Conservation (phyloP, 2,113 vertebrate species). For the Indicator maculatus region DNA sequence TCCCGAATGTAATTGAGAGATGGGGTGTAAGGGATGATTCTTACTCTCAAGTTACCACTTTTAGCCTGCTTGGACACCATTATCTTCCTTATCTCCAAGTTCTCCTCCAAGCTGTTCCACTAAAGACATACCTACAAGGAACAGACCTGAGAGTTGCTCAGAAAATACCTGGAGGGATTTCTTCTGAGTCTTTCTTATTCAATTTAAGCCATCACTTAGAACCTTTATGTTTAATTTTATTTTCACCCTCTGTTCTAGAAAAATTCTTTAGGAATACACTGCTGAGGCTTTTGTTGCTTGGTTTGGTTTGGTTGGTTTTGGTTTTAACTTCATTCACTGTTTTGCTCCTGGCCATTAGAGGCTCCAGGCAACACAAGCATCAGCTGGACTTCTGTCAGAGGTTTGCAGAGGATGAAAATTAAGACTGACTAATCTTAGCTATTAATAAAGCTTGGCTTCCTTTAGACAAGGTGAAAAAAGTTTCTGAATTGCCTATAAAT, state of each 20-base stretch:
- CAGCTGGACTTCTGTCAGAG: background rate
- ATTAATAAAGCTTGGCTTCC: background rate
- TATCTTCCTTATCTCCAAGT: background rate
- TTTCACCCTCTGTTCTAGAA: background rate
- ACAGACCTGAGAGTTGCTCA: background rate
- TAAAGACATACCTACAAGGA: background rate
- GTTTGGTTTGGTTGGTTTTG: too few species aligned
- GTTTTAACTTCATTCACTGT: background rate
- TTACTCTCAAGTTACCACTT: background rate
- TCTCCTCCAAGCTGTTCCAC: background rate
- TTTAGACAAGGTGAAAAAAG: background rate
- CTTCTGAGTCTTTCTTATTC: background rate
- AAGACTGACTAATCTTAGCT: background rate
- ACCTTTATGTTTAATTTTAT: background rate
- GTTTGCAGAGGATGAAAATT: background rate
- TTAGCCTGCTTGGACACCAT: background rate
- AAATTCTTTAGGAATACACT: background rate
- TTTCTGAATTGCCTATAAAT: background rate
- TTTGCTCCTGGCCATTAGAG: background rate
- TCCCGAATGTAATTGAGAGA: background rate
- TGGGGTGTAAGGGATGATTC: background rate
- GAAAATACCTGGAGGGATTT: rapidly evolving
- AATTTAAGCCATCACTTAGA: background rate
- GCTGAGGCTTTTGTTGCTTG: background rate
- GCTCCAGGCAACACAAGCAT: background rate